Evolutionary conservation across 2,113 vertebrate genomes (phyloP), one percentile per base, ranked within the genome.

Genomic region (Nymphicus hollandicus): DNA sequence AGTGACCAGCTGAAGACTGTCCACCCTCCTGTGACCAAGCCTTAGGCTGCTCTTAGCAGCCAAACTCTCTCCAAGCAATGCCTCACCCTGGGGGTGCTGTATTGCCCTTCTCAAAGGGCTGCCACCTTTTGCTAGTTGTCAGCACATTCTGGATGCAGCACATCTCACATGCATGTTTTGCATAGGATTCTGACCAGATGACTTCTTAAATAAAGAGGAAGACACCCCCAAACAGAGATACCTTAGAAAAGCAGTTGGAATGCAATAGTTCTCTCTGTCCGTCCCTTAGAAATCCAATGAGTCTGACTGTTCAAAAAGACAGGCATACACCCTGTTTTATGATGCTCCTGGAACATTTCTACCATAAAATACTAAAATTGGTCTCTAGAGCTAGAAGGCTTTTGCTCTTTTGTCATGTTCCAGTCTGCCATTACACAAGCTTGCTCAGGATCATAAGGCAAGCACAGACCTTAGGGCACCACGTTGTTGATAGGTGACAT

Each of bases 41-140:
- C 56, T 11, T 0, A 0, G 20, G 12, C 53, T 25, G 43, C 44
- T n/a, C 17, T 1, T 28, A 2, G n/a, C 37, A 44, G 41, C 15
- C 3, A 1, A 74, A 6, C 19, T 3, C 28, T 33, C 52, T 25
- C 60, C 43, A 18, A 18, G 70, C 64, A n/a, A 14, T 2, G 28
- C 65, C 85, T 70, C 58, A 5, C 24, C 53, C 53, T 22, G 28
- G 9, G 1, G 2, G 33, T 41, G 39, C 53, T 29, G 29, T 50
- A 17, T 7, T 25, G n/a, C 37, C 79, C 84, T 77, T 35, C 70
- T 25, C 31, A 24, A 47, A 64, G n/a, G 33, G 9, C 44, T 27
- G 37, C 41, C 55, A 39, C 0, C 28, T 33, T 37, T 20, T 55
- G 25, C 43, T 23, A 58, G 15, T 0, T 73, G 25, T 9, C 53